Evolutionary conservation across 2,888 invertebrate genomes (phyloP), one percentile per base, ranked within the genome.

Genomic region (Sphaerophoria taeniata): DNA sequence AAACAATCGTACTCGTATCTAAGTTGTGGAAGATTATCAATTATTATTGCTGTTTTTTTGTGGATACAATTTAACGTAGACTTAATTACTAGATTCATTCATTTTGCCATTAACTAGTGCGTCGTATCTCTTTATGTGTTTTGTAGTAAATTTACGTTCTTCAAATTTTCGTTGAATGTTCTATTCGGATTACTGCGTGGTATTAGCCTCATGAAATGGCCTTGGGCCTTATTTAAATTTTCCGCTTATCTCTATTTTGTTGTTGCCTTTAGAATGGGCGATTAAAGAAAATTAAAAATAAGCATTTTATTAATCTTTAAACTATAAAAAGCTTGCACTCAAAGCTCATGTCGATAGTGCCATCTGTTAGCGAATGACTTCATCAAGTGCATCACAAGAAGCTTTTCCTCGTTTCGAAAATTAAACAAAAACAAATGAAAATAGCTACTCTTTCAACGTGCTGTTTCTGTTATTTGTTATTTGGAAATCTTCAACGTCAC

Each of bases 361-460:
- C 84, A 84, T 79, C 84, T 84, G 51, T 79, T 55, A 60, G 51
- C 67, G 45, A 84, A 51, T 72, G 14, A 56, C 79, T 24, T 43
- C 16, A 51, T 53, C 12, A 49, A 65, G 14, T 34, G 11, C 3
- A 49, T 6, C 45, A 2, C 31, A 45, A 31, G 39, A 56, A 82
- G 82, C 82, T 82, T 31, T 56, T 9, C 24, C 12, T 16, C 12
- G 2, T 0, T 43, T 43, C 34, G 43, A 11, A 72, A 39, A 16
- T 49, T 49, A 11, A 49, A 63, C 43, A 43, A 43, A 5, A 43
- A 43, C 0, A 58, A 49, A 43, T 12, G 60, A 51, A 16, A 58
- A 56, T 7, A 39, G 55, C n/a, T n/a, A 24, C 24, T 24, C 24
- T 24, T 24, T 24, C 24, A 24, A 24, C 24, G 24, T 24, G 24